A percentile compares a stretch with the other conserved stretches of the same genome.
Conservation (phyloP, 2,888 invertebrate genomes). For the Pristionchus japonicus region DNA sequence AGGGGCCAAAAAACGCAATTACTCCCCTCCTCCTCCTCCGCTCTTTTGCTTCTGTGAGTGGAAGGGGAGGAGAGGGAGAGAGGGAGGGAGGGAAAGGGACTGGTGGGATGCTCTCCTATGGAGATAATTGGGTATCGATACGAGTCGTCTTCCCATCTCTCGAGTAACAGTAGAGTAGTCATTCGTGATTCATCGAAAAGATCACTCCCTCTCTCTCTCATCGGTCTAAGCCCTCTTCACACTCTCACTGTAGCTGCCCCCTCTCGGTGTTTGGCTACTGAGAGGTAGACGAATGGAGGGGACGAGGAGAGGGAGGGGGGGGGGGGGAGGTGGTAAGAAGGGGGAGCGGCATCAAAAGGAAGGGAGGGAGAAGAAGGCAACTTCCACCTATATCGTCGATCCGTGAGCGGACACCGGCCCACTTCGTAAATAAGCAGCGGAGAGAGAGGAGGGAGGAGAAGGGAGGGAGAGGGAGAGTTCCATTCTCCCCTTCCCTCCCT, state of each 20-base stretch:
- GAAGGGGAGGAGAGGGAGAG: background rate
- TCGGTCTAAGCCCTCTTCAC: conserved; percentile 10
- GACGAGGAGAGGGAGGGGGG: background rate
- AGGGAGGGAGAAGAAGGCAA: background rate
- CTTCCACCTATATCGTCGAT: conserved; percentile 22
- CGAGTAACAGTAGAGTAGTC: background rate
- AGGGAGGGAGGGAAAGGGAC: conserved; percentile 1
- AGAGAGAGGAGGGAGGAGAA: background rate
- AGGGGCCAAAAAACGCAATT: conserved; percentile 44
- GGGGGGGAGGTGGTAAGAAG: background rate
- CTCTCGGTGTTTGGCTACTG: conserved; percentile 12
- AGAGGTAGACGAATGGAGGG: background rate
- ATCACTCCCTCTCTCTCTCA: background rate
- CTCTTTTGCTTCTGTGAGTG: conserved; percentile 1
- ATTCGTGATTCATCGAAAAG: background rate
- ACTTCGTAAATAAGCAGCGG: conserved; percentile 1
- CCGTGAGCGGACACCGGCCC: background rate
- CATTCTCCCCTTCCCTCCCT: too few relatives aligned
- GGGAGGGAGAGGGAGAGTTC: conserved; percentile 2
- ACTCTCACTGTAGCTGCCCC: conserved; percentile 19
- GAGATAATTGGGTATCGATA: conserved; percentile 10
- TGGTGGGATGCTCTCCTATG: background rate
- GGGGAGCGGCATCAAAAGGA: background rate
- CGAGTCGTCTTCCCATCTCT: background rate
- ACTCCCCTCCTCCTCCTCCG: conserved; percentile 8